Conservation (phyloP, 2,113 vertebrate species). For the Delphinus delphis region DNA sequence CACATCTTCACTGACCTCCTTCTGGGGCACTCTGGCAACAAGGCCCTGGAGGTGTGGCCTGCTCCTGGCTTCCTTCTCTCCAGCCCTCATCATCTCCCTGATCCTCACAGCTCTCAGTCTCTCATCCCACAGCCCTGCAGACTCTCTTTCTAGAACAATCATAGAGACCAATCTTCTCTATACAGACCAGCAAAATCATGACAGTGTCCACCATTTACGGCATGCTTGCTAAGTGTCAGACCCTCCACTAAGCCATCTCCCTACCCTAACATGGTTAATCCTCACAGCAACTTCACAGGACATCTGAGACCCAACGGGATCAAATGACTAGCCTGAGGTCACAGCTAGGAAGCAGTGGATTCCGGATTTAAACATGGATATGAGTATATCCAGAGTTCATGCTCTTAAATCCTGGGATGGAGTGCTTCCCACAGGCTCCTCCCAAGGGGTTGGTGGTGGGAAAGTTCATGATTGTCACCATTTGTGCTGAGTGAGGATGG, state of each 20-base stretch:
- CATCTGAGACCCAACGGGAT: not conserved
- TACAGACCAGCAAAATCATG: not conserved
- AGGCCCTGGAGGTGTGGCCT: not conserved
- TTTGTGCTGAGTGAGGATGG: not conserved
- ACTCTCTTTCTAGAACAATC: not conserved
- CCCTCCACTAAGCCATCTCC: not conserved
- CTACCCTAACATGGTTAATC: not conserved
- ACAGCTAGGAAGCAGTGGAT: not conserved
- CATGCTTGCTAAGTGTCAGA: not conserved
- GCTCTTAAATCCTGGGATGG: not conserved
- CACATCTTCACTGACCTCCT: not conserved
- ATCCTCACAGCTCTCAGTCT: not conserved
- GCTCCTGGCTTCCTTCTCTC: not conserved
- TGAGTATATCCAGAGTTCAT: not conserved
- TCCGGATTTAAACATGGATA: not conserved
- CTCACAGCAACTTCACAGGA: not conserved
- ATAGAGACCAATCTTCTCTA: not conserved
- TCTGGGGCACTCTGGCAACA: rapidly evolving
- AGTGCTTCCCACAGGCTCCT: not conserved
- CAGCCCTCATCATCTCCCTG: not conserved
- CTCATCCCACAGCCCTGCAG: not conserved
- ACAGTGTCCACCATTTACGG: not conserved
- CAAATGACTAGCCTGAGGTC: not conserved
- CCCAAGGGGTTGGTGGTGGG: not conserved
- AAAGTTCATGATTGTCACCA: not conserved